Conservation (phyloP, 2,113 vertebrate species). For the Apaloderma vittatum region DNA sequence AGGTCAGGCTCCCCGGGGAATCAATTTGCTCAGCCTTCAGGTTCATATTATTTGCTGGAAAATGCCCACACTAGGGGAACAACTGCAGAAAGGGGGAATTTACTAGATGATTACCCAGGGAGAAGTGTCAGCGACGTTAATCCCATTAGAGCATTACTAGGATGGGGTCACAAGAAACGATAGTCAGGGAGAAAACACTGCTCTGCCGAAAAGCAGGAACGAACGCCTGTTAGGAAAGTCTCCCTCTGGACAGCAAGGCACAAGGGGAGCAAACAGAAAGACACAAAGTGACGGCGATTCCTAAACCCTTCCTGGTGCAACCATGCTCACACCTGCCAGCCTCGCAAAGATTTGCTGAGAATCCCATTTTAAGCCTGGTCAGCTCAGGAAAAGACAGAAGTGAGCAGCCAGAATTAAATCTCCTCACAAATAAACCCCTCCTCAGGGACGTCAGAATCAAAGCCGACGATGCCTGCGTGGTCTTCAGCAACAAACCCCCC, state of each 20-base stretch:
- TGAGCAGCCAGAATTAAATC: rapidly evolving
- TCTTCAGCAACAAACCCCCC: neutral
- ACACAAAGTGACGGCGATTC: neutral
- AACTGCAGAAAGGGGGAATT: neutral
- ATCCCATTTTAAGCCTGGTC: neutral
- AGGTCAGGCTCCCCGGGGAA: neutral
- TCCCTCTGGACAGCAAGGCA: rapidly evolving
- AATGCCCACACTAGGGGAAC: neutral
- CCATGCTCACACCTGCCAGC: neutral
- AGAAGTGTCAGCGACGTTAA: slow-evolving; percentile 22
- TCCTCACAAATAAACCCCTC: neutral
- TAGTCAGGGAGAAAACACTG: neutral
- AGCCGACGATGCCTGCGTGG: rapidly evolving
- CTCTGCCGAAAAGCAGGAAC: neutral
- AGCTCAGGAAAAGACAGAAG: neutral
- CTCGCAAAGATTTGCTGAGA: neutral
- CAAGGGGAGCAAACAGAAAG: neutral
- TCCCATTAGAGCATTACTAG: neutral
- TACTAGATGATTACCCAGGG: neutral
- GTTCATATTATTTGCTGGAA: neutral
- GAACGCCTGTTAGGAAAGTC: rapidly evolving
- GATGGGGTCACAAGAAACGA: neutral
- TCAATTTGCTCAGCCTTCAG: slow-evolving; percentile 49
- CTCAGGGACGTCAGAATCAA: neutral
- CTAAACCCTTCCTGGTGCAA: neutral